phyloP scores from a whole-genome alignment of 2,888 invertebrate species.

The Anthophora plumipes region DNA sequence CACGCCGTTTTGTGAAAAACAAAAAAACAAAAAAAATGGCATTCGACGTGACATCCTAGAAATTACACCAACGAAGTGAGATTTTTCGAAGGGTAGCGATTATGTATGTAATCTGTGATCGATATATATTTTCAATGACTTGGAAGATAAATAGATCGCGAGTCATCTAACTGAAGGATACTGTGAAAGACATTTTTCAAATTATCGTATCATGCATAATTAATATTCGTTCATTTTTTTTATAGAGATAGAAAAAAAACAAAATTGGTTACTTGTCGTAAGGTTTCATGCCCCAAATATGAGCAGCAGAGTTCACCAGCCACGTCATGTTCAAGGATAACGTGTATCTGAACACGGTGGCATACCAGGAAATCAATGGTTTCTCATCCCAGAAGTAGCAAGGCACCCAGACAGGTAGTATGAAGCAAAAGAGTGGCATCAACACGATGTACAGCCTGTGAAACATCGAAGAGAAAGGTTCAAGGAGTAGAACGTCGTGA shows the following conservation, averaged over 20 bases:
- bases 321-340: constrained; percentile 94
- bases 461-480: constrained; percentile 11
- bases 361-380: constrained; percentile 91
- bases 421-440: constrained; percentile 92
- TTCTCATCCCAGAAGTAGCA: constrained; percentile 91
- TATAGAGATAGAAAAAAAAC: neutral
- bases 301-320: constrained; percentile 97
- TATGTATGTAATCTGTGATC: no score
- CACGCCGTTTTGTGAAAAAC: no score
- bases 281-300: constrained; percentile 95
- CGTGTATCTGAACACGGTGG: constrained; percentile 91
- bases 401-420: constrained; percentile 92
- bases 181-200: neutral
- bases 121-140: no score
- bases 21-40: no score
- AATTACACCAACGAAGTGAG: no score
- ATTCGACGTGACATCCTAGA: no score
- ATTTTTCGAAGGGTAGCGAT: no score
- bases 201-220: no score
- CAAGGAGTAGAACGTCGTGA: neutral
- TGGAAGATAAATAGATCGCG: no score
- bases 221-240: no score
- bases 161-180: no score
- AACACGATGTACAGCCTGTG: constrained; percentile 91
- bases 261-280: constrained; percentile 90